phyloP scores from a whole-genome alignment of 1,140 invertebrate species.

The Condylostylus longicornis region DNA sequence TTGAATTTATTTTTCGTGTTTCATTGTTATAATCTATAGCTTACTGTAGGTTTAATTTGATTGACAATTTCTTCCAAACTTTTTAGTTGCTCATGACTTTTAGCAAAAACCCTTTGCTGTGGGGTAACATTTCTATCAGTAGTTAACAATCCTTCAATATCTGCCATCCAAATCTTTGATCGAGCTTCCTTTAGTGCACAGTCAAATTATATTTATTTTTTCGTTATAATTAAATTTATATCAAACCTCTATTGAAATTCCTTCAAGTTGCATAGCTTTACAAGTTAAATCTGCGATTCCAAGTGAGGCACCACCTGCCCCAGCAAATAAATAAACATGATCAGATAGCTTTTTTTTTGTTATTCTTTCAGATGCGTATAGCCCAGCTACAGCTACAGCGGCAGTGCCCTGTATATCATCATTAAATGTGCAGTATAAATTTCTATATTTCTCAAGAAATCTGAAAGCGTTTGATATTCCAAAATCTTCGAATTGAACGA shows the following conservation, averaged over 20 bases:
- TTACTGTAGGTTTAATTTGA: constrained; percentile 55
- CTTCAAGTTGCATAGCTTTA: constrained; percentile 73
- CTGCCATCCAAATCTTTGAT: constrained; percentile 76
- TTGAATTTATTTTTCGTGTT: neutral
- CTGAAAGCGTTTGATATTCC: constrained; percentile 86
- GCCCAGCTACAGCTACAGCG: constrained; percentile 77
- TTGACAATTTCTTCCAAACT: constrained; percentile 63
- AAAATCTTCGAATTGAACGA: constrained; percentile 95
- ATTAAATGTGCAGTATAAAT: constrained; percentile 87
- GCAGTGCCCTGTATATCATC: constrained; percentile 96
- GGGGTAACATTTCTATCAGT: constrained; percentile 57
- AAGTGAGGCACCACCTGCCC: constrained; percentile 81
- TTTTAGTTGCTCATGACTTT: constrained; percentile 61
- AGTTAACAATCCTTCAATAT: constrained; percentile 67
- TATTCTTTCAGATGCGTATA: constrained; percentile 66
- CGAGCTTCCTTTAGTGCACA: constrained; percentile 54
- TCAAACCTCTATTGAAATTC: constrained; percentile 34
- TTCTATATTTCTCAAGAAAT: constrained; percentile 73
- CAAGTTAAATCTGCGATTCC: constrained; percentile 77
- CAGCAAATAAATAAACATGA: constrained; percentile 77
- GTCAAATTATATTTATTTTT: neutral
- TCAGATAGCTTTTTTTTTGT: constrained; percentile 65
- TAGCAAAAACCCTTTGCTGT: constrained; percentile 69
- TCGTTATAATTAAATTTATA: neutral
- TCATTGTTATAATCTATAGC: constrained; percentile 3